Evolutionary conservation across 2,797 vertebrate genomes (phyloP).

Genomic region (Anguilla marmorata): DNA sequence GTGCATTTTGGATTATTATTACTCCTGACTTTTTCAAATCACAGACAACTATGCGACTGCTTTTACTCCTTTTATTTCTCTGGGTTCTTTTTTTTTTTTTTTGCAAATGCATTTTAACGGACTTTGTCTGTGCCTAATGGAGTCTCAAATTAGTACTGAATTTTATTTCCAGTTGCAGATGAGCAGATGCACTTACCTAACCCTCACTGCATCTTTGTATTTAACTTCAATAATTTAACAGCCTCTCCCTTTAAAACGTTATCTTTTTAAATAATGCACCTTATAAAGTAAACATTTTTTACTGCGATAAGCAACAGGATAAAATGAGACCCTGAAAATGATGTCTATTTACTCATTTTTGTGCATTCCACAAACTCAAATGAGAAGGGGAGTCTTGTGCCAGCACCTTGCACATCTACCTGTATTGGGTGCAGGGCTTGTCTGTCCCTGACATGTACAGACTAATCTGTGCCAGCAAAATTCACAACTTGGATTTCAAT

Average conservation of each 20-base stretch:
- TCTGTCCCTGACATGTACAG: slow-evolving; percentile 19
- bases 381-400: slow-evolving; percentile 27
- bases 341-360: slow-evolving; percentile 36
- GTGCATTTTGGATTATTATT: slow-evolving; percentile 24
- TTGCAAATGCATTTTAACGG: slow-evolving; percentile 7
- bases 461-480: slow-evolving; percentile 13
- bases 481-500: not conserved
- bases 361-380: slow-evolving; percentile 40
- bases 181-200: slow-evolving; percentile 25
- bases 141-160: not conserved
- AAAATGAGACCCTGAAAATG: slow-evolving; percentile 30
- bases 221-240: slow-evolving; percentile 43
- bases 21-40: slow-evolving; percentile 21
- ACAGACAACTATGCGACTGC: not conserved
- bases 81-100: not conserved
- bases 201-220: slow-evolving; percentile 37
- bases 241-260: slow-evolving; percentile 35
- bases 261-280: slow-evolving; percentile 42
- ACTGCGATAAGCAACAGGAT: slow-evolving; percentile 45
- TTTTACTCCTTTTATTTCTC: slow-evolving; percentile 16
- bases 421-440: slow-evolving; percentile 27
- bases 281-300: slow-evolving; percentile 41
- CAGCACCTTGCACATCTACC: not conserved
- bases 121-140: slow-evolving; percentile 14
- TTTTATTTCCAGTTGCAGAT: not conserved